Evolutionary conservation across 2,113 vertebrate species (phyloP), one percentile per base, ranked within the genome.

Genomic region (Brachionichthys hirsutus): DNA sequence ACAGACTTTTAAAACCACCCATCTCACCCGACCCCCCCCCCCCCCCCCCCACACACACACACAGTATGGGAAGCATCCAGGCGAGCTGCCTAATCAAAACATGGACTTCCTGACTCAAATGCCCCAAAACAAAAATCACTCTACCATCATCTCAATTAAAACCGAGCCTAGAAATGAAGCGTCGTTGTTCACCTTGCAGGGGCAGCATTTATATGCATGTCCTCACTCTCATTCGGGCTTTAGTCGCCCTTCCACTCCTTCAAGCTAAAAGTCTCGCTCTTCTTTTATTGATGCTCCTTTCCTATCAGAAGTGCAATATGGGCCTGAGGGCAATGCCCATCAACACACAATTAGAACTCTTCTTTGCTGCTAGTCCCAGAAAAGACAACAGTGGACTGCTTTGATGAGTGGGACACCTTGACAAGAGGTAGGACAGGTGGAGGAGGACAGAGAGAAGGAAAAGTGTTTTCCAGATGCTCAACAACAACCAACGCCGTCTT

Each of bases 81-180:
- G 88, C 88, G 87, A 67, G 55, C 87, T 73, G 81, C 55, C 92
- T 93, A 94, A 94, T 94, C 94, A 92, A 80, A 91, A 86, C 87
- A 83, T 82, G 75, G 81, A 81, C 88, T 92, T 90, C 88, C 86
- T 83, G 83, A 82, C 84, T 86, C 92, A 92, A 95, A 95, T 94
- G 94, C 93, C 94, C 48, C 93, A 92, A 92, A 83, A 81, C 92
- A 91, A 93, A 93, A 94, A 95, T 96, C 94, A 91, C 87, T 89
- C 79, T 74, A 85, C 89, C 91, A 88, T 93, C 92, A 91, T 95
- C 93, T 94, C 95, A 95, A 98, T 97, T 95, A 95, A 94, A 94
- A 89, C 78, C 91, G 93, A 91, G 91, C 86, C 89, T 90, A 88
- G 88, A 94, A 93, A 96, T 97, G 94, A 93, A 91, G 87, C 92